These are phyloP conservation scores for Leucophenga maculata DNA, from an alignment of 2,888 invertebrate species.

Conservation along the genomic window DNA sequence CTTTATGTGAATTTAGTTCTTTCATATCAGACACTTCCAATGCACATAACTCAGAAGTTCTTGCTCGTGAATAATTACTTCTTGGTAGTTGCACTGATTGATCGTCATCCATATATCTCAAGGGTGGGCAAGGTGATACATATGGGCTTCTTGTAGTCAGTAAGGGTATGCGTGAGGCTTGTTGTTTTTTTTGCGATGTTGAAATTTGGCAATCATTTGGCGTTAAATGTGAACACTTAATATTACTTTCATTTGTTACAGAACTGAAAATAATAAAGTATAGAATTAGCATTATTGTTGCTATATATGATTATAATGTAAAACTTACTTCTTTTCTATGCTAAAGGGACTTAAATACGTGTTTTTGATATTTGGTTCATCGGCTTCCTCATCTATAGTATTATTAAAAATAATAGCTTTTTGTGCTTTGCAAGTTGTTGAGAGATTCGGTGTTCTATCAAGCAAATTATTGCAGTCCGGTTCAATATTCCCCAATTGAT, in stretches of 20 bases:
- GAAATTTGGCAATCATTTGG: background rate
- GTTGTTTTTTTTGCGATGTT: background rate
- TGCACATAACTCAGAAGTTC: too few relatives aligned
- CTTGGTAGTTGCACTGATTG: conserved; percentile 39
- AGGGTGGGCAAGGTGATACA: conserved; percentile 23
- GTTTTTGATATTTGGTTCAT: too few relatives aligned
- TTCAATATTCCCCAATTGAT: too few relatives aligned
- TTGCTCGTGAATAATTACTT: background rate
- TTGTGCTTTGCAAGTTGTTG: conserved; percentile 56
- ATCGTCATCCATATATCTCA: conserved; percentile 31
- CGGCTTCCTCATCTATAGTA: conserved; percentile 30
- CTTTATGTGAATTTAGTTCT: conserved; percentile 25
- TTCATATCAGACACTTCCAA: conserved; percentile 19
- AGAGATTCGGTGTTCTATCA: conserved; percentile 57
- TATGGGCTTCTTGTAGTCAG: background rate
- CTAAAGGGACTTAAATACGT: too few relatives aligned
- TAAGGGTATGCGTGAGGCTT: background rate
- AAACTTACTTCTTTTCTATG: too few relatives aligned
- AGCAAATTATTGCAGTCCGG: background rate
- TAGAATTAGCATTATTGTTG: too few relatives aligned
- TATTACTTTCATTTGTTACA: background rate
- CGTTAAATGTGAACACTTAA: conserved; percentile 16
- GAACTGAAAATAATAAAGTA: background rate
- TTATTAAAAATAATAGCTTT: conserved; percentile 40
- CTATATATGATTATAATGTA: too few relatives aligned